Conservation (phyloP, 2,113 vertebrate species). For the Trichechus manatus region DNA sequence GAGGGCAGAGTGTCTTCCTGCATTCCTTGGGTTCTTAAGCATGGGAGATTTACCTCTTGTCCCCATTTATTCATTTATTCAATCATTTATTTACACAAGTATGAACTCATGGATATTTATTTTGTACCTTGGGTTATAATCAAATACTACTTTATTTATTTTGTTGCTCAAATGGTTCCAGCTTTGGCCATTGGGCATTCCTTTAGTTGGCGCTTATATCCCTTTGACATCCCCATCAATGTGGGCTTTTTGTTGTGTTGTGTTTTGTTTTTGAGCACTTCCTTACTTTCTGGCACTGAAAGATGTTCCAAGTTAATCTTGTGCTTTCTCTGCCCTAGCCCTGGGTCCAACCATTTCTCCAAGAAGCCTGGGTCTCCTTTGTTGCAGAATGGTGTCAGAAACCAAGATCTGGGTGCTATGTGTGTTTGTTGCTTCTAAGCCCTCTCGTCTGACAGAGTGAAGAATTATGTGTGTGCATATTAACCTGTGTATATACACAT, state of each 20-base stretch:
- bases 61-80: background rate
- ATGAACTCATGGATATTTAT: background rate
- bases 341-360: background rate
- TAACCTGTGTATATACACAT: background rate
- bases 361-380: background rate
- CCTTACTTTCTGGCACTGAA: background rate
- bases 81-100: background rate
- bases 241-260: background rate
- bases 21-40: background rate
- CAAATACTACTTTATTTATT: background rate
- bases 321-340: background rate
- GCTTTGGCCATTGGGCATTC: background rate
- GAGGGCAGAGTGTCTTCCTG: background rate
- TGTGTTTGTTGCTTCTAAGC: background rate
- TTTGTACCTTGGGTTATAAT: background rate
- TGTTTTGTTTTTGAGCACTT: background rate
- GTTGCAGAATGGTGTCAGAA: background rate
- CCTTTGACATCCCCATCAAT: background rate
- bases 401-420: background rate
- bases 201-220: background rate
- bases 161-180: background rate
- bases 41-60: background rate
- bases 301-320: background rate
- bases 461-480: background rate
- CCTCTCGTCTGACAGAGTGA: background rate